Base-by-base conservation (phyloP, 1,140 invertebrate species). In the Pachypsylla venusta region DNA sequence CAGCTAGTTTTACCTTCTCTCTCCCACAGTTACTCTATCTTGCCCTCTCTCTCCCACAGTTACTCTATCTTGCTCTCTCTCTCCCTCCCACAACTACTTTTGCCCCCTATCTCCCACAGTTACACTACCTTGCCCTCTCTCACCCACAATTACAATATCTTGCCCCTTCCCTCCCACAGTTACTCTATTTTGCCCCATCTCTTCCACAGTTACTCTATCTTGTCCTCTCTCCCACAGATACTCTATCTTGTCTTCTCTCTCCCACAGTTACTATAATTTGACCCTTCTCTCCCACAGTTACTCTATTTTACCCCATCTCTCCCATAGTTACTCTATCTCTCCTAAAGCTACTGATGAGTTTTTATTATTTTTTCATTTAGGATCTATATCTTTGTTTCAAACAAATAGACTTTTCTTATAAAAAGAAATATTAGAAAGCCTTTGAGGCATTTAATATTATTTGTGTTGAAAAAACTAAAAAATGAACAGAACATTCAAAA, bases 131-230 rank as follows among this genome's bases (percentile, higher is more conserved):
- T 35, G 10, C 10, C 16, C 30, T 35, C 10, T 35, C 30, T 35
- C 30, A 12, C 30, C 30, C 30, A 12, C 30, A 12, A 35, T 35
- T 35, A 12, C 30, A 12, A 35, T 35, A 10, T 64, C 61, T 60
- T 60, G 61, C 64, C 62, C 61, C 60, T 61, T 63, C 59, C 64
- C 62, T 59, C 61, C 64, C 63, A 60, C 65, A n/a, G n/a, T 64
- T 65, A 61, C 62, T 63, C 65, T 57, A 56, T 62, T 64, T n/a
- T n/a, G n/a, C n/a, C 60, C 63, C 61, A 62, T 61, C 65, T 62
- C 58, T 65, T 65, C 66, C n/a, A n/a, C n/a, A n/a, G n/a, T n/a
- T 64, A 63, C 66, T 66, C 58, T 40, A 63, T 63, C 64, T 64
- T 66, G 66, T 64, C 66, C 66, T 61, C n/a, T 27, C 53, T 60